A percentile compares a stretch with the other conserved stretches of the same genome.
Evolutionary conservation across 2,113 vertebrate species (phyloP).

Genomic region (human (Homo sapiens)): DNA sequence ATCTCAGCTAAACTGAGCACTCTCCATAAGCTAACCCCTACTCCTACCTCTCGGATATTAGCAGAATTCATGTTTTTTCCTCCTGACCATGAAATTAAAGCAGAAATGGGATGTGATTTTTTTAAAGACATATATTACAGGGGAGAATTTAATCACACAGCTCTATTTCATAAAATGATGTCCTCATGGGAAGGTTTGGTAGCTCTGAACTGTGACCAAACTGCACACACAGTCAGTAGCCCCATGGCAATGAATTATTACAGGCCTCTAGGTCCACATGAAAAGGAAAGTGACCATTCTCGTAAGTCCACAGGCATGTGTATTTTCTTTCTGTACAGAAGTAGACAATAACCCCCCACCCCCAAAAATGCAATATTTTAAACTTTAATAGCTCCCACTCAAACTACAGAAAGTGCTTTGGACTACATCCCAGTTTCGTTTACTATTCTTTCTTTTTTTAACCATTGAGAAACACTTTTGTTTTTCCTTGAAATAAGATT

Average conservation of each 20-base stretch:
- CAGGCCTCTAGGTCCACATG: neutral
- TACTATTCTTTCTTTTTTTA: slow-evolving; percentile 40
- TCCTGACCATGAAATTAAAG: slow-evolving; percentile 21
- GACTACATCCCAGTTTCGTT: slow-evolving; percentile 36
- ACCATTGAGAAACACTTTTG: neutral
- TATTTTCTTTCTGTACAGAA: slow-evolving; percentile 31
- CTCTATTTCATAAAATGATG: neutral
- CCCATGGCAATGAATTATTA: neutral
- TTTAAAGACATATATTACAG: neutral
- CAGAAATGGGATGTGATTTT: neutral
- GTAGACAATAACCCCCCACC: neutral
- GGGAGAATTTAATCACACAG: slow-evolving; percentile 26
- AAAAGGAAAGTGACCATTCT: neutral
- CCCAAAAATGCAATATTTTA: slow-evolving; percentile 17
- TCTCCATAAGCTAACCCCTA: neutral
- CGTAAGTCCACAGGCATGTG: neutral
- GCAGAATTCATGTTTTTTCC: neutral
- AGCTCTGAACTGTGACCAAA: neutral
- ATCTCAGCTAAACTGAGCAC: slow-evolving; percentile 18
- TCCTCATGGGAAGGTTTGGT: neutral
- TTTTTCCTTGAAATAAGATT: slow-evolving; percentile 41
- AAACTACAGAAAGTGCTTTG: slow-evolving; percentile 50
- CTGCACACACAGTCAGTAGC: neutral
- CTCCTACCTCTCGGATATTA: neutral
- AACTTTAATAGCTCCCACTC: slow-evolving; percentile 33